Percentiles rank a stretch among this genome's conserved stretches.
These are phyloP conservation scores for Caenorhabditis tropicalis DNA, from an alignment of 1,140 invertebrate species.

Conservation along the genomic window DNA sequence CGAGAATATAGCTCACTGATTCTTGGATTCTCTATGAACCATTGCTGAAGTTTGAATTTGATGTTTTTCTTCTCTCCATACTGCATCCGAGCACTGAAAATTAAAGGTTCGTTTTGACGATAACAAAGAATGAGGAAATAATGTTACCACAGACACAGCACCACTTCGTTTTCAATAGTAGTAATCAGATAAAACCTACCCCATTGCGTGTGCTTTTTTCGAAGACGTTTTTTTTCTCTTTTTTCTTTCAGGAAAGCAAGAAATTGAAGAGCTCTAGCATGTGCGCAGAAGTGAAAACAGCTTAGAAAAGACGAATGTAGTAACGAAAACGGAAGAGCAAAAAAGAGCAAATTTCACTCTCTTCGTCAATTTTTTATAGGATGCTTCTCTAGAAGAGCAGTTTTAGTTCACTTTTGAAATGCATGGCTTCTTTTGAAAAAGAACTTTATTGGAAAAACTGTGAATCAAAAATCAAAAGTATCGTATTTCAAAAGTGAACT, in stretches of 20 bases:
- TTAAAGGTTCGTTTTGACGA: neutral
- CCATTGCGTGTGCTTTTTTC: neutral
- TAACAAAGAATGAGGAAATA: neutral
- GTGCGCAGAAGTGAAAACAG: neutral
- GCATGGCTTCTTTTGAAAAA: neutral
- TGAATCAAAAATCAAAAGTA: neutral
- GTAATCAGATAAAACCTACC: conserved; percentile 35
- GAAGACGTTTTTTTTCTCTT: neutral
- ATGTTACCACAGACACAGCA: neutral
- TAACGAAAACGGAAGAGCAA: conserved; percentile 23
- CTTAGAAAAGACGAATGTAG: conserved; percentile 21
- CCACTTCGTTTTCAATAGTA: neutral
- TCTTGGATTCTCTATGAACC: conserved; percentile 98
- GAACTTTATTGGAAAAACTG: neutral
- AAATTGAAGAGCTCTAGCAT: conserved; percentile 16
- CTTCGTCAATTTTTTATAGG: conserved; percentile 33
- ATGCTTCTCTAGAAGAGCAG: neutral
- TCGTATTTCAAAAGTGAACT: neutral
- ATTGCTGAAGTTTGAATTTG: conserved; percentile 94
- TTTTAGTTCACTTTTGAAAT: conserved; percentile 10
- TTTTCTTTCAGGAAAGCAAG: neutral
- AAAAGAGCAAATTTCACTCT: conserved; percentile 13
- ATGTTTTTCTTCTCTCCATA: conserved; percentile 98
- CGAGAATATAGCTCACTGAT: conserved; percentile 81
- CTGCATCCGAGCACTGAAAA: conserved; percentile 91